Conservation (phyloP, 1,140 invertebrate genomes). For the Drosophila murphyi region DNA sequence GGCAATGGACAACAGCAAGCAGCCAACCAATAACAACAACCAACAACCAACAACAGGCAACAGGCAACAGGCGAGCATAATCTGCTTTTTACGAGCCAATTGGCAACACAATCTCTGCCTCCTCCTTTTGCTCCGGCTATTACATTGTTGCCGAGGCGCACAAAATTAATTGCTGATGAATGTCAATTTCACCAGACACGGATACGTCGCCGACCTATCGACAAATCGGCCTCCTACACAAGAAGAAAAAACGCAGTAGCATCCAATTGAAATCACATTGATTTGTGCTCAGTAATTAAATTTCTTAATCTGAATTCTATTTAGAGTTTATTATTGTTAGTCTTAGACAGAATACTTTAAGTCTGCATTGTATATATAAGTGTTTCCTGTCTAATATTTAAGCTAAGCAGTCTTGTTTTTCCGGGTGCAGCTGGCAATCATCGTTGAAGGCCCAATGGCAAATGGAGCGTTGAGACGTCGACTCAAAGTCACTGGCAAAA, state of each 20-base stretch:
- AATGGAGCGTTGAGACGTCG: constrained; percentile 24
- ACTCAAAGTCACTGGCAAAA: constrained; percentile 84
- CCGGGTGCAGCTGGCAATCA: not conserved
- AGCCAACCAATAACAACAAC: too few relatives aligned
- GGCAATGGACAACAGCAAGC: not conserved
- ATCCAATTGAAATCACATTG: too few relatives aligned
- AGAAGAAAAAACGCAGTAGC: not conserved
- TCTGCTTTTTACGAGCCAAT: constrained; percentile 76
- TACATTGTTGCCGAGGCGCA: constrained; percentile 79
- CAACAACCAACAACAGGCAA: not conserved
- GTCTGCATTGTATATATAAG: too few relatives aligned
- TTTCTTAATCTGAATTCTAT: too few relatives aligned
- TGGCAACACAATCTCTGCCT: constrained; percentile 64
- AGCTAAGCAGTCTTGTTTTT: not conserved
- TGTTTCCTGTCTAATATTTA: too few relatives aligned
- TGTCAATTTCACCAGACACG: constrained; percentile 50
- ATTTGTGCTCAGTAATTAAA: too few relatives aligned
- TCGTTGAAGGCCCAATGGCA: constrained; percentile 8
- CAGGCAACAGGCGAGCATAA: constrained; percentile 40
- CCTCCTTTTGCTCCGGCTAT: constrained; percentile 15
- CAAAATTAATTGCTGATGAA: constrained; percentile 84
- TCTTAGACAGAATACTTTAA: too few relatives aligned
- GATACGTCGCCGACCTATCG: constrained; percentile 7
- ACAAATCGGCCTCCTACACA: not conserved
- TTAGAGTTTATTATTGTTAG: too few relatives aligned